Evolutionary conservation across 1,140 invertebrate species (phyloP).

Genomic region (Helicoverpa armigera): DNA sequence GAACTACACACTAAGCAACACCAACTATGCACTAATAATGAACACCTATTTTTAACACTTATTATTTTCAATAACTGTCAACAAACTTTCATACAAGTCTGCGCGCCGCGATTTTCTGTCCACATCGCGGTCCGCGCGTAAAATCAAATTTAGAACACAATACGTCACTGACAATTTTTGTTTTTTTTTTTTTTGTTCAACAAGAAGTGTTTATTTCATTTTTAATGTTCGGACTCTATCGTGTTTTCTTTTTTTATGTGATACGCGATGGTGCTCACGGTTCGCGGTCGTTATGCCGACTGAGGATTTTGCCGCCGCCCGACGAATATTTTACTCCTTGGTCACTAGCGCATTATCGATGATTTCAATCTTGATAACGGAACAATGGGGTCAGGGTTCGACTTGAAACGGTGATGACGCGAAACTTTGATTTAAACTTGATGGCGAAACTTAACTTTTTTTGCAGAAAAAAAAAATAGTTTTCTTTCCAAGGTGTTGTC

Average conservation of each 20-base stretch:
- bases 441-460: constrained; percentile 22
- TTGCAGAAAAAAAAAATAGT: neutral
- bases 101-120: constrained; percentile 24
- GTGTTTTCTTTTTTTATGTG: constrained; percentile 41
- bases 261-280: constrained; percentile 64
- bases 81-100: constrained; percentile 34
- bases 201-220: constrained; percentile 52
- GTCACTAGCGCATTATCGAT: constrained; percentile 79
- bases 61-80: constrained; percentile 36
- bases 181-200: constrained; percentile 39
- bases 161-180: constrained; percentile 50
- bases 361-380: constrained; percentile 79
- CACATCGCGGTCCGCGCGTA: constrained; percentile 50
- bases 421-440: constrained; percentile 31
- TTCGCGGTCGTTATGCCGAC: constrained; percentile 71
- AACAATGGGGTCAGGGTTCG: constrained; percentile 77
- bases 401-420: constrained; percentile 66
- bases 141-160: constrained; percentile 54
- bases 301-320: constrained; percentile 66
- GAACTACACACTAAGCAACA: constrained; percentile 34
- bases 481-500: neutral
- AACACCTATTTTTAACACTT: constrained; percentile 33
- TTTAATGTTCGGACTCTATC: constrained; percentile 33
- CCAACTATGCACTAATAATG: constrained; percentile 26
- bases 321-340: constrained; percentile 63